These are phyloP conservation scores for Anthophora plumipes DNA, from an alignment of 2,888 invertebrate species.

Conservation along the genomic window DNA sequence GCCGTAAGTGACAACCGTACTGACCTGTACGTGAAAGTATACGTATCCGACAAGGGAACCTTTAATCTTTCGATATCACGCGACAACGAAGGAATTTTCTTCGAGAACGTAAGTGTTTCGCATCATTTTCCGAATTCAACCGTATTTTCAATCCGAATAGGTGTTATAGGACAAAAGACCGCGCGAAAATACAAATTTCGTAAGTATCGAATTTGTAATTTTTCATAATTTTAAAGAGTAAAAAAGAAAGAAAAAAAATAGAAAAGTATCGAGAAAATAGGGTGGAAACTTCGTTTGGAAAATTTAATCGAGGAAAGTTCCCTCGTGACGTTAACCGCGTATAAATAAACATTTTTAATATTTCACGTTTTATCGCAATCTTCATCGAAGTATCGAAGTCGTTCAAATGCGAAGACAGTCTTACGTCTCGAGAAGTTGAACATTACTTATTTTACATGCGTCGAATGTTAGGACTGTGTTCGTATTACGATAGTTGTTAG, in stretches of 20 bases:
- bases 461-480: constrained; percentile 69
- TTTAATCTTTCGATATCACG: constrained; percentile 62
- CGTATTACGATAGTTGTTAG: constrained; percentile 69
- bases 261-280: background rate
- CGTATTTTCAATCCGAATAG: constrained; percentile 38
- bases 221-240: constrained; percentile 44
- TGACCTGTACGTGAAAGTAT: constrained; percentile 72
- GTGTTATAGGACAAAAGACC: background rate
- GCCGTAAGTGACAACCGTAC: constrained; percentile 62
- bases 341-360: constrained; percentile 71
- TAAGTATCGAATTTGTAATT: constrained; percentile 42
- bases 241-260: background rate
- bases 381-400: constrained; percentile 63
- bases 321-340: constrained; percentile 62
- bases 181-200: constrained; percentile 33
- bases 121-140: constrained; percentile 34
- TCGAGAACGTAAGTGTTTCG: constrained; percentile 52
- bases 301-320: constrained; percentile 69
- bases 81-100: constrained; percentile 70
- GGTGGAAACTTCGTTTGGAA: constrained; percentile 14
- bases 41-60: constrained; percentile 70
- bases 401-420: constrained; percentile 67
- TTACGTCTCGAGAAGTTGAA: constrained; percentile 58
- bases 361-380: constrained; percentile 69
- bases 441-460: constrained; percentile 65